Base-by-base conservation (phyloP, 2,797 vertebrate species). In the Rousettus madagascariensis region DNA sequence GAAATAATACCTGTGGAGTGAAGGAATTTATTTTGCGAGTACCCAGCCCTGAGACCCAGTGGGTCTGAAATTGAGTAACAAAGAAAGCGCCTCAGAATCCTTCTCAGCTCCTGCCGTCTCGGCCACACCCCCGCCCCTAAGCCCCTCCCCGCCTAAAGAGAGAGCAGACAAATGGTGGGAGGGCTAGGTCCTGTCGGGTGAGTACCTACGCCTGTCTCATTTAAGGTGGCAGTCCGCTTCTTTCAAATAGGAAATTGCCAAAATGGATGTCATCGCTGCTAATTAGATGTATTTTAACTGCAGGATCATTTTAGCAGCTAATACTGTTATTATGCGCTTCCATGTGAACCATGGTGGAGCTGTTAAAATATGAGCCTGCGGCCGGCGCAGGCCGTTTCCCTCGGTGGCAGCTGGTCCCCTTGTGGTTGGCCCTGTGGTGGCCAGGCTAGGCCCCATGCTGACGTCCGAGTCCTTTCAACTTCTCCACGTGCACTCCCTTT, bases 241-340 rank as follows among this genome's bases (percentile, higher is more conserved):
- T 97, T 94, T 94, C 79, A 65, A 95, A 97, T 97, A 94, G 94
- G 95, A 97, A 97, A 97, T 96, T 97, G 96, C 96, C 96, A 38
- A 87, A 96, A 97, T 95, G 96, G 82, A 97, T 96, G 94, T 97
- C n/a, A 6, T 96, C 65, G 92, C 95, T 95, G 97, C 97, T 98
- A 98, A 98, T 98, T 97, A 98, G 98, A 96, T 97, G 97, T 96
- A 96, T 98, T 98, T 98, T 98, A 98, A 98, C 98, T 95, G 96
- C 96, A 96, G 97, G 97, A 95, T 97, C 72, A 75, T 98, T 98
- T 98, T 98, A 97, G 97, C 97, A 97, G 97, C 92, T 98, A 97
- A 97, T 97, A 95, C 97, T 86, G 96, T 97, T 98, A 96, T 98
- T 97, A 85, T 80, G 96, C 95, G 90, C 96, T 98, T 98, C 97